Conservation (phyloP, 2,888 invertebrate species). For the Spodoptera littoralis region DNA sequence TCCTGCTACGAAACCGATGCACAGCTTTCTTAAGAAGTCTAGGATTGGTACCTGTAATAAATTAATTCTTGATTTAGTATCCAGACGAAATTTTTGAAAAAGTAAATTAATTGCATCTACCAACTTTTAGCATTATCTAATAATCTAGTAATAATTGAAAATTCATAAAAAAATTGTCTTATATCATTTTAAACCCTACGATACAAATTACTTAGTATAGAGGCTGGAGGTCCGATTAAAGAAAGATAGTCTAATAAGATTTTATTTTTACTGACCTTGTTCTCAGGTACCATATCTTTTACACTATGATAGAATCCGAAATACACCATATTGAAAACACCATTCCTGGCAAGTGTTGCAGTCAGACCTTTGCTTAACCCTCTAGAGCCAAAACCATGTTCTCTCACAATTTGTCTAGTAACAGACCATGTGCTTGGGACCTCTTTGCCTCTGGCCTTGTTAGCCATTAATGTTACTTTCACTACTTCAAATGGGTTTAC, state of each 20-base stretch:
- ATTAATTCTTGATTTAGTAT: slow-evolving; percentile 4
- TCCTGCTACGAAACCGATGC: slow-evolving; percentile 96
- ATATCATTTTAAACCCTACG: too few species aligned
- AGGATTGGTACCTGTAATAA: slow-evolving; percentile 89
- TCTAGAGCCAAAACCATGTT: slow-evolving; percentile 93
- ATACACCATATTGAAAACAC: slow-evolving; percentile 97
- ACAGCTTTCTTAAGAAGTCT: slow-evolving; percentile 93
- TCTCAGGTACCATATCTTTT: slow-evolving; percentile 92
- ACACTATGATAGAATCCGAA: slow-evolving; percentile 98
- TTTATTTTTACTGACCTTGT: slow-evolving; percentile 81
- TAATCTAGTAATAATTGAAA: too few species aligned
- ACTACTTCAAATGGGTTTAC: slow-evolving; percentile 99
- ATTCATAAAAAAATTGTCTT: too few species aligned
- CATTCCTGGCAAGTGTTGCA: slow-evolving; percentile 96
- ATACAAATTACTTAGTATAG: too few species aligned
- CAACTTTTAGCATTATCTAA: too few species aligned
- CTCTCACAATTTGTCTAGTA: slow-evolving; percentile 93
- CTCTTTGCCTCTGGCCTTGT: slow-evolving; percentile 90
- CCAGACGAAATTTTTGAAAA: too few species aligned
- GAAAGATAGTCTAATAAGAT: too few species aligned
- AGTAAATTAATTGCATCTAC: too few species aligned
- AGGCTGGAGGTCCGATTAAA: too few species aligned
- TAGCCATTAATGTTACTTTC: slow-evolving; percentile 96
- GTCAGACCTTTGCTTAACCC: slow-evolving; percentile 96
- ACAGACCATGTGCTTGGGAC: slow-evolving; percentile 93